A percentile compares a stretch with the other conserved stretches of the same genome.
Evolutionary conservation across 1,140 invertebrate genomes (phyloP).

Genomic region (Drosophila murphyi): DNA sequence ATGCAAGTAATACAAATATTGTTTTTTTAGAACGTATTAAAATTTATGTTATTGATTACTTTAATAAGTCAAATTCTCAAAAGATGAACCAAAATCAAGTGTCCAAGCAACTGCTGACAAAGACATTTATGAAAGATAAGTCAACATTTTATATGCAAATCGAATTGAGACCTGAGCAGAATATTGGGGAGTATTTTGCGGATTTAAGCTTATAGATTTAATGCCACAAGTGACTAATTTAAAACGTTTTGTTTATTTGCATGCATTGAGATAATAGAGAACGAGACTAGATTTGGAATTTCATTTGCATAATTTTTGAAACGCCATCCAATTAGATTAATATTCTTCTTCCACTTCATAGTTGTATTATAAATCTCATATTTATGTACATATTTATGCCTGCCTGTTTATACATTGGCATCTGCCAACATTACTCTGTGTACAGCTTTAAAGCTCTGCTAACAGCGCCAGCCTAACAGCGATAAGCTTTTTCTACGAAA

Average conservation of each 20-base stretch:
- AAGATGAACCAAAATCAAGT: constrained; percentile 10
- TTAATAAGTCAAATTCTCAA: neutral
- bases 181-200: neutral
- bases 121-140: neutral
- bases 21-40: neutral
- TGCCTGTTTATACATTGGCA: neutral
- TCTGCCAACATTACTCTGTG: neutral
- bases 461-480: neutral
- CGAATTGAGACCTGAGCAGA: neutral
- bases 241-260: neutral
- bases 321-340: neutral
- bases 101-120: constrained; percentile 1
- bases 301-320: neutral
- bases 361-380: too few relatives aligned
- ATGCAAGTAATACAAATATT: neutral
- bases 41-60: neutral
- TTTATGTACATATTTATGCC: neutral
- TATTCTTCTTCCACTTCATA: neutral
- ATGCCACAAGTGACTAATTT: neutral
- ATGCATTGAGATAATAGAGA: neutral
- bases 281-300: neutral
- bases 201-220: neutral
- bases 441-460: neutral
- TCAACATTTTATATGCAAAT: constrained; percentile 16
- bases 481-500: neutral